These are phyloP conservation scores for Rhyzopertha dominica DNA, from an alignment of 1,140 invertebrate genomes.

Conservation along the genomic window DNA sequence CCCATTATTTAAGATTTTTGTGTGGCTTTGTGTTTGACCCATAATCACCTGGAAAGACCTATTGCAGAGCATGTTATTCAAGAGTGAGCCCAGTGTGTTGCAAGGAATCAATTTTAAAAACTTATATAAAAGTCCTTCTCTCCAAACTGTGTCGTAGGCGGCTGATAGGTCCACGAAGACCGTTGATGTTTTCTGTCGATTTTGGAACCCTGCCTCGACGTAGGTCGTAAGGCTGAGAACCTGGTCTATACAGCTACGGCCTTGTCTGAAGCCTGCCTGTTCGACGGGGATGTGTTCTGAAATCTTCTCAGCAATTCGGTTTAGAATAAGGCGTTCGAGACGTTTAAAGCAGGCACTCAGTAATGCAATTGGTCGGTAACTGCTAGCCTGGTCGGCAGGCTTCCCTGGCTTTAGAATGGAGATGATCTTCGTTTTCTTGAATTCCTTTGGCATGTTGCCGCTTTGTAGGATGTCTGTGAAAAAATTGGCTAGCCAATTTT, in stretches of 20 bases:
- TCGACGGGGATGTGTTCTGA: slow-evolving; percentile 7
- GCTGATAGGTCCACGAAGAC: slow-evolving; percentile 15
- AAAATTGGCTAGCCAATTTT: slow-evolving; percentile 12
- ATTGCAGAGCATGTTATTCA: no score
- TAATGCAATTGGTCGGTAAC: slow-evolving; percentile 18
- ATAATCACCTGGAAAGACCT: no score
- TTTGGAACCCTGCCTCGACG: slow-evolving; percentile 12
- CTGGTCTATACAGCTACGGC: slow-evolving; percentile 10
- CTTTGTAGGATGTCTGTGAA: slow-evolving; percentile 14
- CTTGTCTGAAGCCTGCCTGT: slow-evolving; percentile 15
- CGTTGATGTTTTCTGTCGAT: slow-evolving; percentile 9
- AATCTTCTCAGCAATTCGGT: slow-evolving; percentile 3
- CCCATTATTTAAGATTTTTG: slow-evolving; percentile 12
- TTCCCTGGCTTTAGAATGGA: slow-evolving; percentile 21
- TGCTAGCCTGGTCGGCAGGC: slow-evolving; percentile 10
- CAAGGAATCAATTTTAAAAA: slow-evolving; percentile 15
- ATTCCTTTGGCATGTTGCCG: slow-evolving; percentile 10
- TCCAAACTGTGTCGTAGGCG: slow-evolving; percentile 22
- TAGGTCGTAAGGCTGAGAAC: slow-evolving; percentile 5
- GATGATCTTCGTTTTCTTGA: slow-evolving; percentile 16
- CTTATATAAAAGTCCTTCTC: slow-evolving; percentile 18
- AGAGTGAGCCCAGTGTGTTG: no score
- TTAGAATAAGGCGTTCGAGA: slow-evolving; percentile 6
- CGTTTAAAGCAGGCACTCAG: slow-evolving; percentile 3
- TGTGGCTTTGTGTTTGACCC: no score